Conservation (phyloP, 2,797 vertebrate genomes). For the Rhynchotus rufescens region DNA sequence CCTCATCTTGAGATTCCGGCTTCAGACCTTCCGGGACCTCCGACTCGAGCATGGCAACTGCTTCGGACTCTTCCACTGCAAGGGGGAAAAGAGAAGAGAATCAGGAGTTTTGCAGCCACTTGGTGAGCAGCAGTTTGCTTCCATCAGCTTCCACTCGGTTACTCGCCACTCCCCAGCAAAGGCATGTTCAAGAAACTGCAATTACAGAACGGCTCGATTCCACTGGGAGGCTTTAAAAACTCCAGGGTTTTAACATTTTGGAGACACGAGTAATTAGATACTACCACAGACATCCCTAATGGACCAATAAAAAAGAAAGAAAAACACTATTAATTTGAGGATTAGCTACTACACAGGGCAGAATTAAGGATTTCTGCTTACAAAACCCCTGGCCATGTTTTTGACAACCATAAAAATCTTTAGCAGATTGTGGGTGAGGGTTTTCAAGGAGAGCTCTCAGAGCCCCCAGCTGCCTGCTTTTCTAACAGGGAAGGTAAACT, state of each 20-base stretch:
- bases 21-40: conserved; percentile 72
- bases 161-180: not conserved
- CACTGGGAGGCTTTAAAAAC: conserved; percentile 45
- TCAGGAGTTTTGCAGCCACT: conserved; percentile 30
- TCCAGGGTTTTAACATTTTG: conserved; percentile 41
- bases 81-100: not conserved
- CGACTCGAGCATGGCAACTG: conserved; percentile 67
- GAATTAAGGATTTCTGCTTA: conserved; percentile 16
- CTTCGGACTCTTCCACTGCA: conserved; percentile 72
- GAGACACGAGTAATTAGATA: conserved; percentile 57
- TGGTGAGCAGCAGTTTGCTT: not conserved
- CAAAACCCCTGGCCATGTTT: conserved; percentile 41
- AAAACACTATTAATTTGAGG: conserved; percentile 49
- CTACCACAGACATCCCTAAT: conserved; percentile 62
- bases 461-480: conserved; percentile 12
- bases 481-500: conserved; percentile 18
- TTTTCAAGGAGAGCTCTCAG: not conserved
- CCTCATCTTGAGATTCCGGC: conserved; percentile 75
- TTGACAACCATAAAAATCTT: conserved; percentile 2
- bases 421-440: not conserved
- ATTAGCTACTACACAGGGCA: conserved; percentile 39
- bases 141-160: not conserved
- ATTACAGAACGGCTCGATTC: conserved; percentile 45
- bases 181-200: not conserved
- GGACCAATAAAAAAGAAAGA: conserved; percentile 38